Evolutionary conservation across 2,797 vertebrate species (phyloP).

Genomic region (Arnoldichthys spilopterus): DNA sequence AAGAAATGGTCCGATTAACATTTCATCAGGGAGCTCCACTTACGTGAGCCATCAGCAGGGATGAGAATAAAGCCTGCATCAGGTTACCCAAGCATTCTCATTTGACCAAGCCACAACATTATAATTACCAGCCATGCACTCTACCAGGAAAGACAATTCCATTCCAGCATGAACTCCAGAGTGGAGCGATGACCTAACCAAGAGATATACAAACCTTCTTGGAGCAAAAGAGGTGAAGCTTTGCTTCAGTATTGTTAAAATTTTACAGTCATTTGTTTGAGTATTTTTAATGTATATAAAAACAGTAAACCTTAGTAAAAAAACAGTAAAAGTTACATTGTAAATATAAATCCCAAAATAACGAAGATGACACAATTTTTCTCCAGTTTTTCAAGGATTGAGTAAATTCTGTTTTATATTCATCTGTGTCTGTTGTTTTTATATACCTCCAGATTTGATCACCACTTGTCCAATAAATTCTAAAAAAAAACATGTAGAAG

Average conservation of each 20-base stretch:
- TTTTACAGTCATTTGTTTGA: not conserved
- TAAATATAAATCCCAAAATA: not conserved
- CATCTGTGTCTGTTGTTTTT: no score
- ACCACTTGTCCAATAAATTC: no score
- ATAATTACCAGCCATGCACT: conserved; percentile 66
- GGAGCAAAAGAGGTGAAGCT: not conserved
- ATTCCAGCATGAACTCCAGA: conserved; percentile 54
- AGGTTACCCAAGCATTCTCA: conserved; percentile 74
- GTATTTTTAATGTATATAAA: no score
- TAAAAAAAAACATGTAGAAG: no score
- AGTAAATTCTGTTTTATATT: no score
- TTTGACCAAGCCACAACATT: conserved; percentile 69
- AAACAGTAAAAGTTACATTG: no score
- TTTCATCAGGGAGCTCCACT: conserved; percentile 75
- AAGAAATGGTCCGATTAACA: conserved; percentile 59
- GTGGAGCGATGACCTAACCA: conserved; percentile 57
- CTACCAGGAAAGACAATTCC: conserved; percentile 64
- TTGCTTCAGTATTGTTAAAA: not conserved
- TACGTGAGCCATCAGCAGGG: conserved; percentile 73
- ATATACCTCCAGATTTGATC: no score
- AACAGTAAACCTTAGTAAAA: not conserved
- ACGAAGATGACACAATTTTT: no score
- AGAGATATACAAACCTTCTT: not conserved
- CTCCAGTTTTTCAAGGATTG: no score
- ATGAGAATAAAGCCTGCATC: conserved; percentile 73